Percentiles rank a stretch among this genome's conserved stretches.
These are phyloP conservation scores for Adelosebastes latens DNA, from an alignment of 2,797 vertebrate genomes.

Conservation along the genomic window DNA sequence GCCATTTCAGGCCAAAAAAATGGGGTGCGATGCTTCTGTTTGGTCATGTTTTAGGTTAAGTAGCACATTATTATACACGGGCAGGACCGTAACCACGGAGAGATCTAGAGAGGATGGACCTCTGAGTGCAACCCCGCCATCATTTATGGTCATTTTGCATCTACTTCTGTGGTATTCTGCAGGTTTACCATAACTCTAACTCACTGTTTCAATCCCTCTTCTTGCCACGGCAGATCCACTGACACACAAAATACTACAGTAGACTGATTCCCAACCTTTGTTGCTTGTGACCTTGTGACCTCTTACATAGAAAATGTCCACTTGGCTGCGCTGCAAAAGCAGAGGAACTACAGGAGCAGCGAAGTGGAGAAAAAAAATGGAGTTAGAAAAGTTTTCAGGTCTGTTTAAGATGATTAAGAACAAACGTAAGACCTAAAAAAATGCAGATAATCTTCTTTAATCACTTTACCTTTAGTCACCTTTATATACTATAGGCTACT, in stretches of 20 bases:
- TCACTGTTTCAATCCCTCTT: neutral
- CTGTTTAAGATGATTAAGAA: neutral
- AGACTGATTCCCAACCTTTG: neutral
- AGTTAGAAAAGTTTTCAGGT: neutral
- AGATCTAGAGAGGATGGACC: neutral
- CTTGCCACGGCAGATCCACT: neutral
- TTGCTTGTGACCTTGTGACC: neutral
- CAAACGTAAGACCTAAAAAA: neutral
- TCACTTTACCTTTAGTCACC: no score
- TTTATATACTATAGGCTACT: no score
- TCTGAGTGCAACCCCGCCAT: neutral
- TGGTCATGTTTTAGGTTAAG: slow-evolving; percentile 3
- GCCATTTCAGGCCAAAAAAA: neutral
- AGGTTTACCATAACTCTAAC: neutral
- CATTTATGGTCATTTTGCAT: neutral
- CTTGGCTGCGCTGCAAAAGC: neutral
- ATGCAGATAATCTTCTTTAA: neutral
- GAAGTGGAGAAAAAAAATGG: neutral
- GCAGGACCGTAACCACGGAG: neutral
- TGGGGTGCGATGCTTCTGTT: neutral
- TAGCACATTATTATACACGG: neutral
- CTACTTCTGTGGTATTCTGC: neutral
- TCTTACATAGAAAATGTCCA: neutral
- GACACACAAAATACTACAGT: neutral
- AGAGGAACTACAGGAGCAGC: neutral